These are phyloP conservation scores for Onychostoma macrolepis DNA, from an alignment of 2,113 vertebrate genomes.

Conservation along the genomic window DNA sequence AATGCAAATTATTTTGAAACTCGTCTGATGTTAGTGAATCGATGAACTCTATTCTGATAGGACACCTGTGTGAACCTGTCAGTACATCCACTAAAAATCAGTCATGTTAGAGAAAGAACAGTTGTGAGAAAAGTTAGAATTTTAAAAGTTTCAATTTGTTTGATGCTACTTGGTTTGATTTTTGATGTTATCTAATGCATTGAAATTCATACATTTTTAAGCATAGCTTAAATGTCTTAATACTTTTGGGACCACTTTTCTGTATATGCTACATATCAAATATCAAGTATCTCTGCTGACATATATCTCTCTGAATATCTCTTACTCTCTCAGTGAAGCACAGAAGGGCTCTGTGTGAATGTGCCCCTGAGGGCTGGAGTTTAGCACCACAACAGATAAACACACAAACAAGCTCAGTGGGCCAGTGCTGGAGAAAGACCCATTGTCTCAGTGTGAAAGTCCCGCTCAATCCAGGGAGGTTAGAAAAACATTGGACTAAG, in stretches of 20 bases:
- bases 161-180: background rate
- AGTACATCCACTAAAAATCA: background rate
- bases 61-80: background rate
- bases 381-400: conserved; percentile 51
- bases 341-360: conserved; percentile 30
- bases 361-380: conserved; percentile 30
- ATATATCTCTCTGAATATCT: conserved; percentile 40
- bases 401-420: conserved; percentile 41
- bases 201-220: background rate
- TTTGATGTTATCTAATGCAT: background rate
- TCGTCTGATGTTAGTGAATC: too few species aligned
- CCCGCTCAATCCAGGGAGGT: conserved; percentile 43
- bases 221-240: conserved; percentile 3
- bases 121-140: background rate
- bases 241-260: background rate
- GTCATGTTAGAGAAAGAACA: background rate
- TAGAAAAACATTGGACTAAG: conserved; percentile 52
- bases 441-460: conserved; percentile 53
- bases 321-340: conserved; percentile 36
- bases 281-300: background rate
- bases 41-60: too few species aligned
- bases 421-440: conserved; percentile 47
- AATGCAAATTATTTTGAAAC: too few species aligned
- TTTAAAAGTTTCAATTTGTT: background rate
- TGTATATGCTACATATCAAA: conserved; percentile 2